phyloP scores from a whole-genome alignment of 2,888 invertebrate genomes.

The Ormyrus thymus region DNA sequence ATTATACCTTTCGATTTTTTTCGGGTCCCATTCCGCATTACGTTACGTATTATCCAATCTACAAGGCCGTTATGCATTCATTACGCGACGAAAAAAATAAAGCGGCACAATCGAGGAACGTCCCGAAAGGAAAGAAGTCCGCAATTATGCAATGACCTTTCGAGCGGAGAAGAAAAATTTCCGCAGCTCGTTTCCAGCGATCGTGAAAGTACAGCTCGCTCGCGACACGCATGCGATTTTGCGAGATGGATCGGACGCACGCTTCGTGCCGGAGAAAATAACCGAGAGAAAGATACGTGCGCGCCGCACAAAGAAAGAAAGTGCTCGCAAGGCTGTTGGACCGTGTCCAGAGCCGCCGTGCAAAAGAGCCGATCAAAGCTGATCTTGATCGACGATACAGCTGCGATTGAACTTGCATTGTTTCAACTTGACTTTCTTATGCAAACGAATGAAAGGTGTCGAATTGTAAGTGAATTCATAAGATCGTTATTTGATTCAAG shows the following conservation, averaged over 20 bases:
- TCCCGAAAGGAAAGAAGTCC: conserved; percentile 7
- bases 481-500: too few relatives aligned
- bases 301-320: conserved; percentile 63
- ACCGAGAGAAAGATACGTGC: too few relatives aligned
- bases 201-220: conserved; percentile 57
- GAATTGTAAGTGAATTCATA: not conserved
- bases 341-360: conserved; percentile 58
- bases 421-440: conserved; percentile 12
- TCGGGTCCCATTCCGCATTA: not conserved
- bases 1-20: conserved; percentile 18
- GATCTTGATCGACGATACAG: conserved; percentile 10
- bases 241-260: conserved; percentile 55
- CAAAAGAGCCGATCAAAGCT: conserved; percentile 15
- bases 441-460: conserved; percentile 4
- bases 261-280: too few relatives aligned
- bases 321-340: conserved; percentile 58
- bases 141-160: conserved; percentile 52
- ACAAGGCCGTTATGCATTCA: conserved; percentile 15
- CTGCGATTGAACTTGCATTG: conserved; percentile 16
- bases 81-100: conserved; percentile 6
- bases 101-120: not conserved
- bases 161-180: conserved; percentile 34
- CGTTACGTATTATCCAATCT: conserved; percentile 16
- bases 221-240: conserved; percentile 51
- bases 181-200: conserved; percentile 4